These are phyloP conservation scores for Sparidentex hasta DNA, from an alignment of 2,797 vertebrate species.

Conservation along the genomic window DNA sequence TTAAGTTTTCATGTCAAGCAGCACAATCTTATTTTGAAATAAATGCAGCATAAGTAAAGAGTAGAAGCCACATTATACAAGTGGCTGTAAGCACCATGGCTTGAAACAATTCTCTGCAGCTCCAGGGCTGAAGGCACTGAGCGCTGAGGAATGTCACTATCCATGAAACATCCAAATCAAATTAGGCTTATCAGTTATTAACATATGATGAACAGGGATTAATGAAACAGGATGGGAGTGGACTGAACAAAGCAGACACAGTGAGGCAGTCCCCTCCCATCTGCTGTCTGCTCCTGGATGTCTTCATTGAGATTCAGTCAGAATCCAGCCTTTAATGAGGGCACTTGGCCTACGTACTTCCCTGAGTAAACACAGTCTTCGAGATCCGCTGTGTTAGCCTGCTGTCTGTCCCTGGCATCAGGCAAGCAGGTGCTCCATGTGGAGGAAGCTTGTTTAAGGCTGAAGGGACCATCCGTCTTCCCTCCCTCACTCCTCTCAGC, in stretches of 20 bases:
- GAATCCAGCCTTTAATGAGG: constrained; percentile 65
- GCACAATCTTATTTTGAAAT: background rate
- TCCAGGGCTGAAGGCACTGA: background rate
- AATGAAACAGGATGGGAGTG: background rate
- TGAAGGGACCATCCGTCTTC: constrained; percentile 66
- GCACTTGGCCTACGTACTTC: constrained; percentile 62
- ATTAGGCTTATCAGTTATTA: constrained; percentile 7
- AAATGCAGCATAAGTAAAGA: background rate
- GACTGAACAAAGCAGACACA: background rate
- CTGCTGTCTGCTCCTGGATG: constrained; percentile 34
- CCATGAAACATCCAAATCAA: background rate
- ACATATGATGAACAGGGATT: background rate
- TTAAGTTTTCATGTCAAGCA: background rate
- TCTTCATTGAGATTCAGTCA: constrained; percentile 74
- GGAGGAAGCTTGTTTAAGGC: constrained; percentile 65
- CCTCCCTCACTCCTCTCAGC: constrained; percentile 33
- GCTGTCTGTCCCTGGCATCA: constrained; percentile 58
- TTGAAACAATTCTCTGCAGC: background rate
- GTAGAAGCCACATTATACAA: background rate
- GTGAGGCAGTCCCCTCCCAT: constrained; percentile 28
- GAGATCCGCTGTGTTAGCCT: constrained; percentile 51
- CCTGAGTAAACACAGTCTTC: constrained; percentile 74
- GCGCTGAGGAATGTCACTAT: constrained; percentile 17
- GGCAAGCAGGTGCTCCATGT: constrained; percentile 76
- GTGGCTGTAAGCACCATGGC: background rate